Conservation (phyloP, 2,113 vertebrate genomes). For the Syngnathoides biaculeatus region DNA sequence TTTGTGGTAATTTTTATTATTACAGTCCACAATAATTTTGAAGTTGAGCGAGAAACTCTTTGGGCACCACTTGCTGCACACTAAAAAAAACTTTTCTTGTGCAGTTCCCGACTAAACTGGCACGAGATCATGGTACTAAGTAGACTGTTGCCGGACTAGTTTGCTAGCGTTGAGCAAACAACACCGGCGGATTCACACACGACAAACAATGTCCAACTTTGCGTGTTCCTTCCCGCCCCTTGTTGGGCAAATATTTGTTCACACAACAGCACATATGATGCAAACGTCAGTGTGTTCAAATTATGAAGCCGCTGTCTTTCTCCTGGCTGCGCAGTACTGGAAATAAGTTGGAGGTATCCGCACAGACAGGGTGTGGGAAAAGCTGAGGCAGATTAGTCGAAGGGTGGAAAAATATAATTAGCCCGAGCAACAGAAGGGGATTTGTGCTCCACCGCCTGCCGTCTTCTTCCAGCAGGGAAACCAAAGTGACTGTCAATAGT, state of each 20-base stretch:
- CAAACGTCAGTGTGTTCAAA: neutral
- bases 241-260: neutral
- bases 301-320: neutral
- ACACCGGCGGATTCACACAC: neutral
- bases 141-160: too few species aligned
- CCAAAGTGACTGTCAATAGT: slow-evolving; percentile 32
- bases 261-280: neutral
- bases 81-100: too few species aligned
- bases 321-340: neutral
- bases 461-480: slow-evolving; percentile 20
- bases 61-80: too few species aligned
- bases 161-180: neutral
- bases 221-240: neutral
- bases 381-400: slow-evolving; percentile 59
- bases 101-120: too few species aligned
- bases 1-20: too few species aligned
- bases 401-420: slow-evolving; percentile 68
- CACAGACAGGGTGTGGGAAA: slow-evolving; percentile 16
- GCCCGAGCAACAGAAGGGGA: slow-evolving; percentile 71
- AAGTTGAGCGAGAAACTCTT: too few species aligned
- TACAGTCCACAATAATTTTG: too few species aligned
- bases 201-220: neutral
- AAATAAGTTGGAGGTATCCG: neutral
- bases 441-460: slow-evolving; percentile 65
- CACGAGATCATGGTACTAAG: too few species aligned